A percentile compares a stretch with the other conserved stretches of the same genome.
These are phyloP conservation scores for Halictus quadricinctus DNA, from an alignment of 2,888 invertebrate genomes.

Conservation along the genomic window DNA sequence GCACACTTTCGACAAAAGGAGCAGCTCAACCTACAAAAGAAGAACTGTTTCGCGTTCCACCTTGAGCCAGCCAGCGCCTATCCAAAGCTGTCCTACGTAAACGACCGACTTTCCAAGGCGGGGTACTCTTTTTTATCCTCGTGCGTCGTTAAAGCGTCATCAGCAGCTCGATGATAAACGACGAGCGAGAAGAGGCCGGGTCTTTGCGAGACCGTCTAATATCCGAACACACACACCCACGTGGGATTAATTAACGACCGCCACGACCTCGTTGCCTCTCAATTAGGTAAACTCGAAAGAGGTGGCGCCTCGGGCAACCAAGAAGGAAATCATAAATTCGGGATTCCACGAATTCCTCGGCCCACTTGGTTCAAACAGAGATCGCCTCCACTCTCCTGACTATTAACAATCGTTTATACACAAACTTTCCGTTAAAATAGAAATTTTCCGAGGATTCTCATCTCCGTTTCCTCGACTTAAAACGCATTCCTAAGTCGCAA, in stretches of 20 bases:
- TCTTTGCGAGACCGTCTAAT: constrained; percentile 18
- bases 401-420: not conserved
- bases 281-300: constrained; percentile 51
- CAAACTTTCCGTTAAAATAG: not conserved
- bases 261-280: constrained; percentile 46
- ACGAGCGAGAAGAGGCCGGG: constrained; percentile 32
- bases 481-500: not conserved
- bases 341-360: not conserved
- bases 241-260: constrained; percentile 56
- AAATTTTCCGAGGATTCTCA: not conserved
- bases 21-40: not conserved
- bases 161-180: constrained; percentile 41
- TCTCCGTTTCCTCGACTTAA: not conserved
- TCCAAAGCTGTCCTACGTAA: not conserved
- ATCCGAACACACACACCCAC: constrained; percentile 35
- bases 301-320: not conserved
- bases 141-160: constrained; percentile 27
- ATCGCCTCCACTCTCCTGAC: not conserved
- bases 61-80: not conserved
- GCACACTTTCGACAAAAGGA: not conserved
- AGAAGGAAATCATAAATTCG: constrained; percentile 35
- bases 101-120: constrained; percentile 7
- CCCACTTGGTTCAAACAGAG: not conserved
- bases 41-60: not conserved
- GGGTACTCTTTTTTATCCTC: constrained; percentile 8